A percentile compares a stretch with the other conserved stretches of the same genome.
Conservation (phyloP, 2,888 invertebrate species). For the Dynastes hyllus region DNA sequence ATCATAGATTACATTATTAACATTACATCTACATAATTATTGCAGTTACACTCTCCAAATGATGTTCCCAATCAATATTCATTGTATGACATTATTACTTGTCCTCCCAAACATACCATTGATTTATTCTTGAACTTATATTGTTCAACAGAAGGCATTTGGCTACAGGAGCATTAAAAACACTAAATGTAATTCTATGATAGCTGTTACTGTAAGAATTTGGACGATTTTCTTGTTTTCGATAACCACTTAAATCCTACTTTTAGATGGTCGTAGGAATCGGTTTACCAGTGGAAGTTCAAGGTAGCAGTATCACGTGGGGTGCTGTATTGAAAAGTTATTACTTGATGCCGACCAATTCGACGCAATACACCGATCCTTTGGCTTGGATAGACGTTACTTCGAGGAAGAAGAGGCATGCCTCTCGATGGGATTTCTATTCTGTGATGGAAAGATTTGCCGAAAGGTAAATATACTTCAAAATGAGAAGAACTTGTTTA, state of each 20-base stretch:
- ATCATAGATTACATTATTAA: too few species aligned
- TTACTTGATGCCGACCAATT: conserved; percentile 79
- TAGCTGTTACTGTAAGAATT: too few species aligned
- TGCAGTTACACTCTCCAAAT: too few species aligned
- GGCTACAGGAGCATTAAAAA: too few species aligned
- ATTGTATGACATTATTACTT: too few species aligned
- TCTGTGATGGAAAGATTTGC: conserved; percentile 64
- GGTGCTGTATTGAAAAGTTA: conserved; percentile 81
- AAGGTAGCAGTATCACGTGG: conserved; percentile 77
- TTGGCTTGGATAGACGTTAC: conserved; percentile 44
- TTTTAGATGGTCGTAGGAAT: conserved; percentile 79
- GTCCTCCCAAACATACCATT: too few species aligned
- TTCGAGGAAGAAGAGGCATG: conserved; percentile 59
- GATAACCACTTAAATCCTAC: conserved; percentile 26
- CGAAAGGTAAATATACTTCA: conserved; percentile 59
- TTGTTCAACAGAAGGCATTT: too few species aligned
- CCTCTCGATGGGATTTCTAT: conserved; percentile 67
- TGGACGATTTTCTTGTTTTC: too few species aligned
- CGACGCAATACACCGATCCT: conserved; percentile 74
- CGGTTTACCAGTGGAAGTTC: conserved; percentile 79
- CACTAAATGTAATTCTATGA: too few species aligned
- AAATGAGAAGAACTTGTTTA: background rate
- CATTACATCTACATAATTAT: too few species aligned
- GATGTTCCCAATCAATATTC: too few species aligned
- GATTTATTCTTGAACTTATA: too few species aligned